These are phyloP conservation scores for Polymixis lichenea DNA, from an alignment of 2,888 invertebrate species.

Conservation along the genomic window DNA sequence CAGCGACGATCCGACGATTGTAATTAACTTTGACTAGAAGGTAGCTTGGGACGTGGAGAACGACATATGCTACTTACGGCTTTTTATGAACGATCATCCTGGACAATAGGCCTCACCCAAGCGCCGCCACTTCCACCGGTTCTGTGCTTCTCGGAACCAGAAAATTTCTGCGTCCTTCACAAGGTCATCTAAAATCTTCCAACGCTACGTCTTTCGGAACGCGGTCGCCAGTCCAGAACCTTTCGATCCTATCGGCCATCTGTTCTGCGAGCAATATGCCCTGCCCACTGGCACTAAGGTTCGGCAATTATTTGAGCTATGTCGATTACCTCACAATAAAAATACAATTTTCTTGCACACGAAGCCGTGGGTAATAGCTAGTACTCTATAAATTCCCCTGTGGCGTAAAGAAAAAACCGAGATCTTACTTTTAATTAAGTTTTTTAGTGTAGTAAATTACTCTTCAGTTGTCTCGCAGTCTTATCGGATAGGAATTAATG, in stretches of 20 bases:
- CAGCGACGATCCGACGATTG: no score
- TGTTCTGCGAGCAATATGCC: background rate
- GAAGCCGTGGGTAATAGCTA: no score
- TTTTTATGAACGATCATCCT: background rate
- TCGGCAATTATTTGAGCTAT: background rate
- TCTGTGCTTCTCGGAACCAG: background rate
- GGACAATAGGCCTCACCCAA: background rate
- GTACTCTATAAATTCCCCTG: constrained; percentile 48
- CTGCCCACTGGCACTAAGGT: background rate
- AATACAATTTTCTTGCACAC: background rate
- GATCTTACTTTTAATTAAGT: constrained; percentile 63
- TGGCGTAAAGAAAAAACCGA: constrained; percentile 41
- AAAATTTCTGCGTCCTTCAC: background rate
- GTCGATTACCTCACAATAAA: background rate
- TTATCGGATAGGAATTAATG: constrained; percentile 62
- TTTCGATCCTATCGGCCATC: background rate
- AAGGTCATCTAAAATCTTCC: background rate
- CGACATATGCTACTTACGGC: no score
- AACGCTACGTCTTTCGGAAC: background rate
- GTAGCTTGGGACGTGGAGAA: background rate
- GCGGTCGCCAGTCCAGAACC: background rate
- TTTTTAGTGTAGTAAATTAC: constrained; percentile 63
- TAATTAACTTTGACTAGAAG: background rate
- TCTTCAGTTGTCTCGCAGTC: constrained; percentile 58
- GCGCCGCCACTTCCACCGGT: background rate